Evolutionary conservation across 2,888 invertebrate species (phyloP).

Genomic region (Andrena dorsata): DNA sequence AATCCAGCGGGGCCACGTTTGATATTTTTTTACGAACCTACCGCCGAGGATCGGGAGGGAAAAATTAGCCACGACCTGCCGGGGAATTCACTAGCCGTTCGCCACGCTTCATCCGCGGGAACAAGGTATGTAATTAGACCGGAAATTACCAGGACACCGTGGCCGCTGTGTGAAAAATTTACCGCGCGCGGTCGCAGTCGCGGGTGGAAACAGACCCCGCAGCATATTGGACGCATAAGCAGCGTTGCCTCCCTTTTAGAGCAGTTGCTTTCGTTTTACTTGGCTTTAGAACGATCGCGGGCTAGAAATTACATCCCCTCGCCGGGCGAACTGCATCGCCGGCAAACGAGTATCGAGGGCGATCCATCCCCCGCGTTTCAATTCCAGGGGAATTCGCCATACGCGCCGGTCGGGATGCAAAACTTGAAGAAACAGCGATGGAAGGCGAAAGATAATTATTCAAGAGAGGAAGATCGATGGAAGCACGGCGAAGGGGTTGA

Average conservation of each 20-base stretch:
- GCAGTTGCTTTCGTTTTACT: constrained; percentile 6
- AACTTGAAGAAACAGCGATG: too few relatives aligned
- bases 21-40: too few relatives aligned
- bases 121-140: constrained; percentile 63
- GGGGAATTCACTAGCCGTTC: constrained; percentile 19
- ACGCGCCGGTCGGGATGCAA: too few relatives aligned
- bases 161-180: constrained; percentile 43
- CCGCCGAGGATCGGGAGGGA: neutral
- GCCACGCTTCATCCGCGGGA: constrained; percentile 28
- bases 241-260: constrained; percentile 2
- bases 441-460: too few relatives aligned
- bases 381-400: too few relatives aligned
- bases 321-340: too few relatives aligned
- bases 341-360: too few relatives aligned
- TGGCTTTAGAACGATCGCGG: neutral
- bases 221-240: constrained; percentile 28
- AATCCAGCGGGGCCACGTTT: neutral
- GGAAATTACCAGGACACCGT: constrained; percentile 59
- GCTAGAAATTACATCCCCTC: too few relatives aligned
- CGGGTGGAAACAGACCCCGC: neutral
- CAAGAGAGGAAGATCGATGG: too few relatives aligned
- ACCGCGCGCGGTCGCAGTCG: constrained; percentile 8
- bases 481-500: neutral
- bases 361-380: too few relatives aligned
- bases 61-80: constrained; percentile 27